Conservation (phyloP, 2,888 invertebrate species). For the Geotrupes spiniger region DNA sequence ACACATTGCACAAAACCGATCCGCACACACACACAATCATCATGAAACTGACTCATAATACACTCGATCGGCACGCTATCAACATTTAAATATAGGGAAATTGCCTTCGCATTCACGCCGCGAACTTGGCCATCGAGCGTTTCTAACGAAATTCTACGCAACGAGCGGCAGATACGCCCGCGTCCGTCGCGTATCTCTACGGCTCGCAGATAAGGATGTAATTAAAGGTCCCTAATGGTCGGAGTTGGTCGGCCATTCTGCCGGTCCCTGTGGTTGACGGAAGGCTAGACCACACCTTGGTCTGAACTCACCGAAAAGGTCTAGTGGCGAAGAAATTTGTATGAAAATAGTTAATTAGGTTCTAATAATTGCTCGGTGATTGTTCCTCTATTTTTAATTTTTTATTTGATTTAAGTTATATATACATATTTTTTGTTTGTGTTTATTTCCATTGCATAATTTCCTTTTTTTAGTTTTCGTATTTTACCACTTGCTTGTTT, state of each 20-base stretch:
- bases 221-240: conserved; percentile 28
- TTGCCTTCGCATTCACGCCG: conserved; percentile 12
- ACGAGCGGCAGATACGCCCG: conserved; percentile 22
- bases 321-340: too few relatives aligned
- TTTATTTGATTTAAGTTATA: too few relatives aligned
- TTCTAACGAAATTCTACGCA: conserved; percentile 23
- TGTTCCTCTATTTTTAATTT: too few relatives aligned
- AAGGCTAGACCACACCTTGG: conserved; percentile 20
- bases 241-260: conserved; percentile 25
- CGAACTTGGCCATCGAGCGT: conserved; percentile 19
- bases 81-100: conserved; percentile 39
- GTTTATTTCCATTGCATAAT: too few relatives aligned
- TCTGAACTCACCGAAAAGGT: too few relatives aligned
- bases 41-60: conserved; percentile 40
- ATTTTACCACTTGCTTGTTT: too few relatives aligned
- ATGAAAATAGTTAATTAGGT: too few relatives aligned
- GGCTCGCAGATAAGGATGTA: conserved; percentile 27
- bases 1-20: conserved; percentile 2
- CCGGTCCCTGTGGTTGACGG: conserved; percentile 26
- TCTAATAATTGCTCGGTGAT: too few relatives aligned
- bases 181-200: conserved; percentile 16
- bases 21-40: conserved; percentile 33
- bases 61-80: conserved; percentile 38
- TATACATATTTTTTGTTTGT: too few relatives aligned
- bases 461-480: too few relatives aligned